These are phyloP conservation scores for Tenthredo mesomela DNA, from an alignment of 2,888 invertebrate genomes.

Conservation along the genomic window DNA sequence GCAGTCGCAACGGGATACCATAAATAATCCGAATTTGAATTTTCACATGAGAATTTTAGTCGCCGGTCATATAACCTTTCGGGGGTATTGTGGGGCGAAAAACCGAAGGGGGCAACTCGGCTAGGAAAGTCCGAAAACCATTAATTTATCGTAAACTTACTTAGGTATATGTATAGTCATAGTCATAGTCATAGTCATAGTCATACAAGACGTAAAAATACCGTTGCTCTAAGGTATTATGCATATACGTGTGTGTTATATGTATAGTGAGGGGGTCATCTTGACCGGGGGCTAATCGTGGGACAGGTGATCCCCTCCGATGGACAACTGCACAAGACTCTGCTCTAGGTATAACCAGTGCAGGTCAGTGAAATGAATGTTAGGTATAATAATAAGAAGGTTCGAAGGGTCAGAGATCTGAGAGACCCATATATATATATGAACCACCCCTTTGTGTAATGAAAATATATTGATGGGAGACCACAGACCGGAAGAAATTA, in stretches of 20 bases:
- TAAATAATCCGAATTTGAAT: constrained; percentile 70
- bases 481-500: not conserved
- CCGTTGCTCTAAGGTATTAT: constrained; percentile 4
- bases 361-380: not conserved
- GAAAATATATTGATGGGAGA: not conserved
- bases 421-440: not conserved
- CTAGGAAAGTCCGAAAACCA: constrained; percentile 65
- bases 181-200: too few species aligned
- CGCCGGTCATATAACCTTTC: constrained; percentile 17
- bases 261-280: constrained; percentile 58
- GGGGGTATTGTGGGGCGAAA: constrained; percentile 32
- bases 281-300: constrained; percentile 75
- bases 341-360: not conserved
- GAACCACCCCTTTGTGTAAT: not conserved
- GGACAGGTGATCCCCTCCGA: constrained; percentile 58
- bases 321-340: not conserved
- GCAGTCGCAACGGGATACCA: constrained; percentile 57
- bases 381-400: not conserved
- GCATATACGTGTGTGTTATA: not conserved
- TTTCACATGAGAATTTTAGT: constrained; percentile 66
- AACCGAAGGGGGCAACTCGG: constrained; percentile 53
- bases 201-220: not conserved
- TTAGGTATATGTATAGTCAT: constrained; percentile 32
- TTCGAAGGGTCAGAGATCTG: not conserved
- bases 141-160: constrained; percentile 75